These are phyloP conservation scores for Eristalinus aeneus DNA, from an alignment of 2,888 invertebrate genomes.

Conservation along the genomic window DNA sequence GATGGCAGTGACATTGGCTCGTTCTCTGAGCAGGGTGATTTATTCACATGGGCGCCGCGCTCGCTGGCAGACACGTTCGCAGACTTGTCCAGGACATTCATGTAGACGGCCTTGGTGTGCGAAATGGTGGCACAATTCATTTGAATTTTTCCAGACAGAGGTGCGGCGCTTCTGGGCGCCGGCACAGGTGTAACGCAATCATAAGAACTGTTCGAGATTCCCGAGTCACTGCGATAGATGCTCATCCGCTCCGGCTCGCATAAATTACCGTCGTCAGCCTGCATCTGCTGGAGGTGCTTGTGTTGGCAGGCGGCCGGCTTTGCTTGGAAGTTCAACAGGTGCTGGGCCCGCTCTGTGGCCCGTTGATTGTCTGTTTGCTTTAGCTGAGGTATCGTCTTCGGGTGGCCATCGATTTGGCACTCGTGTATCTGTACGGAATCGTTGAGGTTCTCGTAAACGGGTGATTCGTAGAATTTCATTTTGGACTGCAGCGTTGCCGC, in stretches of 20 bases:
- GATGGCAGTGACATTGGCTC: conserved; percentile 76
- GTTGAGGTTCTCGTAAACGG: conserved; percentile 84
- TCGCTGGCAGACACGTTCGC: neutral
- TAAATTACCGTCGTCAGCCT: conserved; percentile 76
- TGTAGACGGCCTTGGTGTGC: conserved; percentile 61
- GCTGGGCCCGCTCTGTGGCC: conserved; percentile 51
- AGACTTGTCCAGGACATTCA: conserved; percentile 43
- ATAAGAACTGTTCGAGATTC: conserved; percentile 81
- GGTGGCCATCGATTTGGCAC: conserved; percentile 74
- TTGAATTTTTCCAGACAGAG: conserved; percentile 43
- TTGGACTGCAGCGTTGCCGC: conserved; percentile 70
- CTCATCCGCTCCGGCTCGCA: conserved; percentile 79
- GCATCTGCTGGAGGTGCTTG: conserved; percentile 72
- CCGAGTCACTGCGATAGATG: conserved; percentile 80
- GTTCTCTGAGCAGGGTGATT: conserved; percentile 75
- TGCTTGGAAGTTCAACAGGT: conserved; percentile 25
- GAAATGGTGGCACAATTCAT: conserved; percentile 54
- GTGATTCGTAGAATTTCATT: conserved; percentile 79
- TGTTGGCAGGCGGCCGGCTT: conserved; percentile 55
- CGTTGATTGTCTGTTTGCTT: conserved; percentile 51
- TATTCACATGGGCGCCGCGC: conserved; percentile 60
- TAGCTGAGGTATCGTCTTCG: conserved; percentile 53
- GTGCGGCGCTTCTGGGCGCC: conserved; percentile 81
- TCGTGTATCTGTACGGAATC: conserved; percentile 86
- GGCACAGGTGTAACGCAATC: conserved; percentile 83